A percentile compares a stretch with the other conserved stretches of the same genome.
These are phyloP conservation scores for Dynastes grantii DNA, from an alignment of 2,888 invertebrate genomes.

Conservation along the genomic window DNA sequence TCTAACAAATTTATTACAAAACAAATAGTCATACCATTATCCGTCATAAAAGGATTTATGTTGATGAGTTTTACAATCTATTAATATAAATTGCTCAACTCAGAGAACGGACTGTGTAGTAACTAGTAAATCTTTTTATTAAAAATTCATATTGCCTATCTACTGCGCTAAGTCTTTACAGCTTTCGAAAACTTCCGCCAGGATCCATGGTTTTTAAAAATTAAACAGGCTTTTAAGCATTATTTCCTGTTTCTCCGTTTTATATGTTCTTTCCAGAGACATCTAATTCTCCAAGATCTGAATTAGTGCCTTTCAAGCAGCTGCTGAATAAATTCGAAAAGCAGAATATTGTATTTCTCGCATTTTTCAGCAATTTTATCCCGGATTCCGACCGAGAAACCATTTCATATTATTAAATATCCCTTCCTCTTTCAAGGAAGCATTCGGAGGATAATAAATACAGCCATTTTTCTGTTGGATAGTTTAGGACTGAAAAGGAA, in stretches of 20 bases:
- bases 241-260: constrained; percentile 1
- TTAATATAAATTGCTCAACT: too few species aligned
- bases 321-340: not conserved
- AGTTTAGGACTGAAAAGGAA: too few species aligned
- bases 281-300: not conserved
- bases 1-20: too few species aligned
- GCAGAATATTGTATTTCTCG: not conserved
- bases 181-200: too few species aligned
- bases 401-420: not conserved
- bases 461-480: too few species aligned
- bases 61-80: too few species aligned
- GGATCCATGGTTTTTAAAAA: not conserved
- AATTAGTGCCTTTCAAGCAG: not conserved
- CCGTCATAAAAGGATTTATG: too few species aligned
- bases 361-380: not conserved
- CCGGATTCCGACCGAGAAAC: not conserved
- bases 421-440: not conserved
- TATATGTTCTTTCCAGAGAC: not conserved
- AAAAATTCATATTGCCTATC: too few species aligned
- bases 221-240: not conserved
- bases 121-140: too few species aligned
- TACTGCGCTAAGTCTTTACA: not conserved
- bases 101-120: too few species aligned
- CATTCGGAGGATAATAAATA: too few species aligned
- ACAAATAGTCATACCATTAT: too few species aligned